phyloP scores from a whole-genome alignment of 2,113 vertebrate genomes.

The Meles meles region DNA sequence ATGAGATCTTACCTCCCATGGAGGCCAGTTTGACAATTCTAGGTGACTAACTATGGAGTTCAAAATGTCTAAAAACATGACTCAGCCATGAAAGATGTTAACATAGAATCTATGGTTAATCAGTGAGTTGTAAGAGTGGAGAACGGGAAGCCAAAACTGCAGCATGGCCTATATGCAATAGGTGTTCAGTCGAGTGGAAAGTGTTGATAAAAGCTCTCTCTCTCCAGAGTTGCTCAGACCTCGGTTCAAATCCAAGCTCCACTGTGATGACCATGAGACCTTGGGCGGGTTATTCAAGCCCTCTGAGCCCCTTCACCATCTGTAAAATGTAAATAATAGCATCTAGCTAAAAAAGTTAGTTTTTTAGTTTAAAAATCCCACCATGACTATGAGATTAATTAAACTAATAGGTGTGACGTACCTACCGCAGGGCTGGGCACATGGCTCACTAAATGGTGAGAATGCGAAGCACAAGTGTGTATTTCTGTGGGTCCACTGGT shows the following conservation, averaged over 20 bases:
- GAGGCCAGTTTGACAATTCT: not conserved
- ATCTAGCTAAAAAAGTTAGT: not conserved
- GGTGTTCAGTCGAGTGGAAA: not conserved
- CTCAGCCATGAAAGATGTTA: not conserved
- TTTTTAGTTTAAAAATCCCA: not conserved
- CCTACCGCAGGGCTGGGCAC: rapidly evolving
- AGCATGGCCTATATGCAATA: rapidly evolving
- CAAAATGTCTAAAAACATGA: not conserved
- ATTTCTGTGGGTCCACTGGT: not conserved
- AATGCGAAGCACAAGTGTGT: not conserved
- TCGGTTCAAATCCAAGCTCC: not conserved
- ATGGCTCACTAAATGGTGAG: not conserved
- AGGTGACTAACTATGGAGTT: not conserved
- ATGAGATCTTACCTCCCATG: not conserved
- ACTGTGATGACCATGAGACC: not conserved
- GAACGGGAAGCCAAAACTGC: not conserved
- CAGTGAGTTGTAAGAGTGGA: not conserved
- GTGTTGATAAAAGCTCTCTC: not conserved
- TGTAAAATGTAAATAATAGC: not conserved
- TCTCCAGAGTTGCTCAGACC: not conserved
- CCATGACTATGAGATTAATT: not conserved
- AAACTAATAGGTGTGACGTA: not conserved
- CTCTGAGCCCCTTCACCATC: not conserved
- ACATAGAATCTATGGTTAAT: not conserved
- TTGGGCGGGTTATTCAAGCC: not conserved